These are phyloP conservation scores for Sweltsa coloradensis DNA, from an alignment of 1,140 invertebrate genomes.

Conservation along the genomic window DNA sequence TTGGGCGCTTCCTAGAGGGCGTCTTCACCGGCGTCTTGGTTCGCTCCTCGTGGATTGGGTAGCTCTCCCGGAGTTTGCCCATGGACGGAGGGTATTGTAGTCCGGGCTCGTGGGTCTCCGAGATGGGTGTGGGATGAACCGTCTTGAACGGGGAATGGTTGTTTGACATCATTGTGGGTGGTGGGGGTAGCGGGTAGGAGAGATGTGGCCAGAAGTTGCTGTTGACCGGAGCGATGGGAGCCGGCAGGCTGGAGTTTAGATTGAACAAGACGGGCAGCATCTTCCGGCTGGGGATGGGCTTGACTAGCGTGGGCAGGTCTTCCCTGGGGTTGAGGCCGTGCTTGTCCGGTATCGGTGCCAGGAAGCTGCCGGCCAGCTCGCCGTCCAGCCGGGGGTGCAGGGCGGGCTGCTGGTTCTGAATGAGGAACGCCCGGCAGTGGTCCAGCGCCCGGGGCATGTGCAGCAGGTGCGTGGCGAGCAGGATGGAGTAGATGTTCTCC, in stretches of 20 bases:
- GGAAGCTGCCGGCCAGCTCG: background rate
- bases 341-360: too few relatives aligned
- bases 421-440: slow-evolving; percentile 42
- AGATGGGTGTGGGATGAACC: slow-evolving; percentile 17
- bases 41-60: background rate
- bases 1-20: too few relatives aligned
- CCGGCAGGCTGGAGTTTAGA: too few relatives aligned
- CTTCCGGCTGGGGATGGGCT: slow-evolving; percentile 34
- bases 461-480: slow-evolving; percentile 57
- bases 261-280: slow-evolving; percentile 7
- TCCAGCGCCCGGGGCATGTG: slow-evolving; percentile 63
- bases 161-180: background rate
- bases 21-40: background rate
- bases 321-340: slow-evolving; percentile 4
- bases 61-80: slow-evolving; percentile 18
- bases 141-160: background rate
- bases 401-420: slow-evolving; percentile 20
- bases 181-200: slow-evolving; percentile 22
- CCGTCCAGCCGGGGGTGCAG: background rate
- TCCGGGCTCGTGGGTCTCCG: slow-evolving; percentile 21
- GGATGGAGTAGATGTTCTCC: slow-evolving; percentile 58
- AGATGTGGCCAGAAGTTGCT: slow-evolving; percentile 14
- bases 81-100: slow-evolving; percentile 24
- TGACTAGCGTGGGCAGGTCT: slow-evolving; percentile 22
- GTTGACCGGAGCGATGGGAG: slow-evolving; percentile 1